Evolutionary conservation across 2,113 vertebrate species (phyloP).

Genomic region (Semicossyphus pulcher): DNA sequence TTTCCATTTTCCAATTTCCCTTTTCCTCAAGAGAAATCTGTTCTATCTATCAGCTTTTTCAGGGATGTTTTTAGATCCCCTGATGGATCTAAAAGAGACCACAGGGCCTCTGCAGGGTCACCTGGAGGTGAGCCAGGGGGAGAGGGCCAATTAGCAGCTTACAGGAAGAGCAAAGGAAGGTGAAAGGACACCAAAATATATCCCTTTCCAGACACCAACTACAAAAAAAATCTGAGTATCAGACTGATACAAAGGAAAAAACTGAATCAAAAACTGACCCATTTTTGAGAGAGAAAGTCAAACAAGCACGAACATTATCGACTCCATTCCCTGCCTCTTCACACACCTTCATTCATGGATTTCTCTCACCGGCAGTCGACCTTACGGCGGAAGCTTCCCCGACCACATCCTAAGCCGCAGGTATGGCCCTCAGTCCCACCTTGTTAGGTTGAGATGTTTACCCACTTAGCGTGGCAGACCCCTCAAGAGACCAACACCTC

Average conservation of each 20-base stretch:
- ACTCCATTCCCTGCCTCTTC: background rate
- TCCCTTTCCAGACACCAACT: background rate
- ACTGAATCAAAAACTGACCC: too few relatives aligned
- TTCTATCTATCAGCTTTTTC: background rate
- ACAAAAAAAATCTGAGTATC: background rate
- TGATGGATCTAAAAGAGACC: slow-evolving; percentile 15
- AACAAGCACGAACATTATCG: background rate
- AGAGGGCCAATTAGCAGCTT: slow-evolving; percentile 44
- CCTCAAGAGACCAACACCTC: slow-evolving; percentile 62
- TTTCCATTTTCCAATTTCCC: slow-evolving; percentile 2
- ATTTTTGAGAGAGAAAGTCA: background rate
- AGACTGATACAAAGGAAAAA: too few relatives aligned
- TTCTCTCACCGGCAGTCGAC: slow-evolving; percentile 34
- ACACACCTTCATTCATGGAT: slow-evolving; percentile 63
- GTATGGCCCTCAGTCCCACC: slow-evolving; percentile 66
- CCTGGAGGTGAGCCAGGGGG: slow-evolving; percentile 44
- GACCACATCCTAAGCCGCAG: slow-evolving; percentile 74
- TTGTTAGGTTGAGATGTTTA: slow-evolving; percentile 76
- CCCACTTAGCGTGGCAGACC: slow-evolving; percentile 63
- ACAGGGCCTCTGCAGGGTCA: slow-evolving; percentile 30
- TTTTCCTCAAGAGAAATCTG: background rate
- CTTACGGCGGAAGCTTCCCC: slow-evolving; percentile 40
- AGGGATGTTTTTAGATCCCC: slow-evolving; percentile 6
- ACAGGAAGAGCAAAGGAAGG: slow-evolving; percentile 16
- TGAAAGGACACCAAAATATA: slow-evolving; percentile 24